Base-by-base conservation (phyloP, 2,797 vertebrate species). In the Catharus ustulatus region DNA sequence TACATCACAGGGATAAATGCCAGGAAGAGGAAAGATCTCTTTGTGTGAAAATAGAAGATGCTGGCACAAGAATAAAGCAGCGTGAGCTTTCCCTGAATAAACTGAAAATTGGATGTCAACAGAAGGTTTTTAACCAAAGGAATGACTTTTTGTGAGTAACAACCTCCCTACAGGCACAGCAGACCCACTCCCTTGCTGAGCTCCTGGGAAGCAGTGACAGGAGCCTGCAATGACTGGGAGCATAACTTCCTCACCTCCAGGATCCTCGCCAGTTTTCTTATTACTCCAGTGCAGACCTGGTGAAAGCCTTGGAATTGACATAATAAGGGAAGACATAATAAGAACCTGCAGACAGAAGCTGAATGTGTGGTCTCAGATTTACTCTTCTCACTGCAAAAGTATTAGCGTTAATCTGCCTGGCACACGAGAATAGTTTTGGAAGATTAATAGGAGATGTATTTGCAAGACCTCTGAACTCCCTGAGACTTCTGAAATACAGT, bases 21-120 rank as follows among this genome's bases (percentile, higher is more conserved):
- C 91, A 95, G 74, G 74, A 91, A 93, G 59, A 52, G 46, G 43
- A 75, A 88, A 91, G 85, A 90, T 81, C 75, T 80, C 87, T 90
- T 51, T 94, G 54, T 58, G 83, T 81, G 76, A 94, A 93, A 94
- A 94, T 11, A 91, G 91, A 96, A 91, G 89, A 93, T 24, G 36
- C 40, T 91, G 90, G 83, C 89, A 86, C 40, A 91, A 84, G 66
- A 94, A 93, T 55, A 94, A 90, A 90, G 73, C 79, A 81, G 74
- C 3, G 2, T 55, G 87, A 93, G 85, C 45, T 81, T 91, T 69
- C 63, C 74, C 62, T 73, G 67, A 91, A 94, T 87, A 88, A 78
- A 94, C 45, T 73, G 72, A 88, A 91, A 95, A 90, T 8, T 86
- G 69, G 48, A 91, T 91, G 77, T 88, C 83, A 95, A 85, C 81